Conservation (phyloP, 2,113 vertebrate species). For the human region DNA sequence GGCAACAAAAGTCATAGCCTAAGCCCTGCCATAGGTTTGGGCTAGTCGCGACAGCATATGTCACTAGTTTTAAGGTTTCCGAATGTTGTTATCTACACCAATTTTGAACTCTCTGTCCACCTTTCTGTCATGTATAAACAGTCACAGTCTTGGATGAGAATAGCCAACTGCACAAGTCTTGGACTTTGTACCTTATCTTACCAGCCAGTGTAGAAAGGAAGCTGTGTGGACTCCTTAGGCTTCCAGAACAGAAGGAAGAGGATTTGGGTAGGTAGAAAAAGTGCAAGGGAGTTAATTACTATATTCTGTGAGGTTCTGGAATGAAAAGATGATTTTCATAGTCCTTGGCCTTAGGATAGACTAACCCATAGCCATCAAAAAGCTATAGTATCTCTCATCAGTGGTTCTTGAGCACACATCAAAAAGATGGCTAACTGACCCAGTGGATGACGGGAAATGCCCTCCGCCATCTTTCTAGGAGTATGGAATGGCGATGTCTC, state of each 20-base stretch:
- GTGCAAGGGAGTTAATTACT: background rate
- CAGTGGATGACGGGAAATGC: background rate
- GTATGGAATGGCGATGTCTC: no score
- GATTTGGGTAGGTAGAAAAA: background rate
- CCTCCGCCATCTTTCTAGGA: background rate
- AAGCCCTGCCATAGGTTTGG: background rate
- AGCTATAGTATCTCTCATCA: background rate
- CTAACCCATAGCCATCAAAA: no score
- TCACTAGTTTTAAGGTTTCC: background rate
- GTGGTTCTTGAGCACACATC: background rate
- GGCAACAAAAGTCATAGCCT: background rate
- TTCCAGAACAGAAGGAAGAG: background rate
- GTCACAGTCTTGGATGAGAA: background rate
- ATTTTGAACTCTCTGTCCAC: background rate
- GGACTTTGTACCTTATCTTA: background rate
- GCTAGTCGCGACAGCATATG: background rate
- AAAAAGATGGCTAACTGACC: background rate
- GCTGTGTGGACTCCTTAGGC: background rate
- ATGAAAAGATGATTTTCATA: background rate
- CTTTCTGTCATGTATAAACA: background rate
- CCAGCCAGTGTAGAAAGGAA: background rate
- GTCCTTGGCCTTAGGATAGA: background rate
- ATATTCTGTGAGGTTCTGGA: background rate
- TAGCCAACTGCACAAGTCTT: background rate
- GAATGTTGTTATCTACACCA: background rate